Conservation (phyloP, 1,140 invertebrate species). For the Eupristina koningsbergeri region DNA sequence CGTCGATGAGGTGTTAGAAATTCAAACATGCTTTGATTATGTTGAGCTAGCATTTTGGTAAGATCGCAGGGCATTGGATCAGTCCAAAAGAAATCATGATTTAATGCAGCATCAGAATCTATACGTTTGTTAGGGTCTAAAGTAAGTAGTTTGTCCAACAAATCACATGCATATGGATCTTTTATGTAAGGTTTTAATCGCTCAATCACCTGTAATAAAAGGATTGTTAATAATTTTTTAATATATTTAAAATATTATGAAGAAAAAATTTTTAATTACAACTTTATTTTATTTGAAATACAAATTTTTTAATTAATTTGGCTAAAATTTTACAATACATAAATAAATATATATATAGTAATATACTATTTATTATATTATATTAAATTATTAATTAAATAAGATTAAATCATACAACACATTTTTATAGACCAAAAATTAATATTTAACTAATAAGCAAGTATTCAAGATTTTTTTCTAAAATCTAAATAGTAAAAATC, state of each 20-base stretch:
- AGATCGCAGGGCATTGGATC: slow-evolving; percentile 96
- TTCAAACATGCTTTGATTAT: slow-evolving; percentile 97
- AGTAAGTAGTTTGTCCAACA: slow-evolving; percentile 93
- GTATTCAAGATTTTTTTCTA: no score
- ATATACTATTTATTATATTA: no score
- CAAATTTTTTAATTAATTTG: no score
- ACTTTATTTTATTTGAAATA: no score
- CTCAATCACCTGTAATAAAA: slow-evolving; percentile 80
- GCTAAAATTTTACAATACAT: no score
- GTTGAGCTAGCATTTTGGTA: slow-evolving; percentile 93
- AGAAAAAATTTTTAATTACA: not conserved
- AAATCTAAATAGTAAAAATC: no score
- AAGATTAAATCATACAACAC: no score
- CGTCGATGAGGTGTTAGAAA: slow-evolving; percentile 86
- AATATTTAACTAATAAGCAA: no score
- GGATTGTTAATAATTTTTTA: no score
- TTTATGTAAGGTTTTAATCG: slow-evolving; percentile 93
- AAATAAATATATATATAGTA: no score
- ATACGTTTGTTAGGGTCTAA: slow-evolving; percentile 93
- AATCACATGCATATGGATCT: slow-evolving; percentile 92
- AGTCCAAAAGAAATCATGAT: slow-evolving; percentile 99
- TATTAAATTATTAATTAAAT: no score
- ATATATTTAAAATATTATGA: not conserved
- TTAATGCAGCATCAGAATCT: slow-evolving; percentile 93
- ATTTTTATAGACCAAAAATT: no score